phyloP scores from a whole-genome alignment of 1,140 invertebrate genomes.

The Tenebrio molitor region DNA sequence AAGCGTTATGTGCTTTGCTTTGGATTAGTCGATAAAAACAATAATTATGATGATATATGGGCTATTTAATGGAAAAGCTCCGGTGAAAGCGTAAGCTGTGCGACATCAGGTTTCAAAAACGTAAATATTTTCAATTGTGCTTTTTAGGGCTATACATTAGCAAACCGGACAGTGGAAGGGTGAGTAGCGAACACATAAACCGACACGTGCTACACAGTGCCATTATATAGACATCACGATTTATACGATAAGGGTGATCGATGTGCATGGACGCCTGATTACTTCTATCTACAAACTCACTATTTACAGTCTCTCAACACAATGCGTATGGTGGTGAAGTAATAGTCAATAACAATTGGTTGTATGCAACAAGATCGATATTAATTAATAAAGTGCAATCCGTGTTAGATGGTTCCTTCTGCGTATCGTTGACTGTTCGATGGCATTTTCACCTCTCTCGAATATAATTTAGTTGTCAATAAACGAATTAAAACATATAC shows the following conservation, averaged over 20 bases:
- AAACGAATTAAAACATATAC: constrained; percentile 25
- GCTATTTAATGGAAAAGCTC: constrained; percentile 39
- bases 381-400: constrained; percentile 30
- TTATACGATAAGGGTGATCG: constrained; percentile 48
- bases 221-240: constrained; percentile 50
- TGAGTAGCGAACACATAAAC: constrained; percentile 36
- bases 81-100: constrained; percentile 30
- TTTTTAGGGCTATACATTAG: constrained; percentile 37
- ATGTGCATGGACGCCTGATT: constrained; percentile 45
- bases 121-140: constrained; percentile 39
- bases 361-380: constrained; percentile 31
- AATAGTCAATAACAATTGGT: constrained; percentile 36
- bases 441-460: not conserved
- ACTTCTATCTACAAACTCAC: constrained; percentile 44
- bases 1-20: constrained; percentile 1
- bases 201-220: constrained; percentile 45
- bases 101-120: constrained; percentile 36
- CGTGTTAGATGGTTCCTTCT: not conserved
- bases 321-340: constrained; percentile 10
- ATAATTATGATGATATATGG: constrained; percentile 38
- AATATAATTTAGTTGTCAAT: constrained; percentile 1
- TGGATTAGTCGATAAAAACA: constrained; percentile 39
- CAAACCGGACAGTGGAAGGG: constrained; percentile 42
- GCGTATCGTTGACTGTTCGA: not conserved
- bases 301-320: constrained; percentile 46